A percentile compares a stretch with the other conserved stretches of the same genome.
Evolutionary conservation across 2,888 invertebrate species (phyloP).

Genomic region (Tiliacea citrago): DNA sequence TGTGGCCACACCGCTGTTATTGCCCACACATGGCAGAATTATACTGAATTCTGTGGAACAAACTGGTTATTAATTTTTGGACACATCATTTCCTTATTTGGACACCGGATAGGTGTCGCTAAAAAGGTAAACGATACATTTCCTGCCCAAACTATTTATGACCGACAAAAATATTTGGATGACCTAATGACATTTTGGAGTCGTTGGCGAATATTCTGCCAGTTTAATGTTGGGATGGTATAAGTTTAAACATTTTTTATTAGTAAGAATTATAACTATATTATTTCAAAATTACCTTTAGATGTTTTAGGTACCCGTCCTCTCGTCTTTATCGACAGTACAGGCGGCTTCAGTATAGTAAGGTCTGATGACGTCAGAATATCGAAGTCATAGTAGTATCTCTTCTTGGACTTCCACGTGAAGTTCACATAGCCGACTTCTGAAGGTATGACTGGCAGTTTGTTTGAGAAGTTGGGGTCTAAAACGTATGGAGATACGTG

Average conservation of each 20-base stretch:
- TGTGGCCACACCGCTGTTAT: slow-evolving; percentile 96
- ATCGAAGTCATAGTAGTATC: slow-evolving; percentile 97
- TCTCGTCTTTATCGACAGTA: slow-evolving; percentile 95
- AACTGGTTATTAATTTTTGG: slow-evolving; percentile 37
- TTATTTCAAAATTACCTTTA: slow-evolving; percentile 92
- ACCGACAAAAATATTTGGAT: slow-evolving; percentile 26
- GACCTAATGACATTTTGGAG: slow-evolving; percentile 4
- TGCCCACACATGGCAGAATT: slow-evolving; percentile 96
- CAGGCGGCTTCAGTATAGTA: slow-evolving; percentile 95
- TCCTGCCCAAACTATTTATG: slow-evolving; percentile 34
- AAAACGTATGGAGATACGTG: slow-evolving; percentile 96
- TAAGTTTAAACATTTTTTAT: no score
- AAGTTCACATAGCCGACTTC: slow-evolving; percentile 98
- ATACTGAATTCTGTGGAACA: slow-evolving; percentile 95
- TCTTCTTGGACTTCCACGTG: slow-evolving; percentile 97
- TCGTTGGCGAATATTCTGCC: neutral
- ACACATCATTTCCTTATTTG: slow-evolving; percentile 29
- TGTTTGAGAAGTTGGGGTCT: slow-evolving; percentile 97
- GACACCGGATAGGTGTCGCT: slow-evolving; percentile 17
- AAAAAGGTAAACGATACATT: slow-evolving; percentile 24
- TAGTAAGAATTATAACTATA: no score
- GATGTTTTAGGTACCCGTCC: slow-evolving; percentile 96
- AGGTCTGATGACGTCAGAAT: slow-evolving; percentile 96
- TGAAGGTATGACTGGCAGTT: slow-evolving; percentile 97
- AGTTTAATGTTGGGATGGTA: neutral